These are phyloP conservation scores for Siniperca chuatsi DNA, from an alignment of 2,113 vertebrate genomes.

Conservation along the genomic window DNA sequence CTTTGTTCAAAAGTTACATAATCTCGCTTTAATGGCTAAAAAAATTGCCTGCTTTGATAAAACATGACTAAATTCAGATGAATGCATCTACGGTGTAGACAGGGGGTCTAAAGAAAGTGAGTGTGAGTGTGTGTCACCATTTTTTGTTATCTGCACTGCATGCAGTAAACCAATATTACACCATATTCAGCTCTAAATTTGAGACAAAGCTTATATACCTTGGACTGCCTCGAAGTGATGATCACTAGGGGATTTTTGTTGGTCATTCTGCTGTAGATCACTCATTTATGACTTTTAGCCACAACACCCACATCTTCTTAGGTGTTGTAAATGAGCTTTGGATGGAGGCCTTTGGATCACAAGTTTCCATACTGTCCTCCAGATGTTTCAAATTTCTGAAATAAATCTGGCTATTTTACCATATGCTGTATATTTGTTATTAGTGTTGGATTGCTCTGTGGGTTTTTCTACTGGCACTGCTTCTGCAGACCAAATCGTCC, in stretches of 20 bases:
- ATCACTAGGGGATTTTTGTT: not conserved
- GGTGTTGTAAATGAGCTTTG: slow-evolving; percentile 18
- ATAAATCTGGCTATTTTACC: slow-evolving; percentile 9
- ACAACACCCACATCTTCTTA: not conserved
- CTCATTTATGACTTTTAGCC: slow-evolving; percentile 24
- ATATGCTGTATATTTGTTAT: slow-evolving; percentile 24
- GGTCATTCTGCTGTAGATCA: not conserved
- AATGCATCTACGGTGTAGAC: no score
- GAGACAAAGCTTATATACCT: not conserved
- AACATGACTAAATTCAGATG: not conserved
- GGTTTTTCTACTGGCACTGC: slow-evolving; percentile 10
- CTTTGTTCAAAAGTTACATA: not conserved
- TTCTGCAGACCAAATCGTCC: slow-evolving; percentile 27
- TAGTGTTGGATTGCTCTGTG: slow-evolving; percentile 14
- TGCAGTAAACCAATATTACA: not conserved
- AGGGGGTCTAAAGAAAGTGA: no score
- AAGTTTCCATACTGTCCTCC: slow-evolving; percentile 16
- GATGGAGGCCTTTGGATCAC: not conserved
- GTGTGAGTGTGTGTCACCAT: not conserved
- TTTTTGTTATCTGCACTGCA: not conserved
- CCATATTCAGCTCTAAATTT: not conserved
- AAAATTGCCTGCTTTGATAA: not conserved
- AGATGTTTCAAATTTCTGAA: slow-evolving; percentile 43
- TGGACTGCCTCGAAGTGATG: not conserved
- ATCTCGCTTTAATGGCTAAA: not conserved